These are phyloP conservation scores for Rattus rattus DNA, from an alignment of 2,113 vertebrate species.

Conservation along the genomic window DNA sequence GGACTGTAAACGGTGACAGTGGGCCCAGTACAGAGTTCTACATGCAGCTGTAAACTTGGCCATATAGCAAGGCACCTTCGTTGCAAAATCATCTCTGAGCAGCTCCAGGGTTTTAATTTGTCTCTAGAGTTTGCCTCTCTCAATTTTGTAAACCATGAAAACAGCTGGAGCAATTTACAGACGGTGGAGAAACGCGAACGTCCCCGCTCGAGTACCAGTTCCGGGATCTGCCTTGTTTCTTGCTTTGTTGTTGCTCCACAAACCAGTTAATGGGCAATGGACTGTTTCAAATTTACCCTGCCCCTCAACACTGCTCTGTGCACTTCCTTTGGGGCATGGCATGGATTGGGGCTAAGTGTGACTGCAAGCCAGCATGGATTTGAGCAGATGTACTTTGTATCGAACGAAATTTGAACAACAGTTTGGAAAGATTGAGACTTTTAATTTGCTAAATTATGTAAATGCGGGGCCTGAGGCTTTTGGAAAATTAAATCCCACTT, in stretches of 20 bases:
- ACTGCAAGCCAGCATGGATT: background rate
- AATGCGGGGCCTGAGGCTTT: background rate
- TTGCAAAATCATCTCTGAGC: conserved; percentile 48
- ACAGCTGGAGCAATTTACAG: conserved; percentile 85
- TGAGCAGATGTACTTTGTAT: background rate
- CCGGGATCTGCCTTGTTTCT: conserved; percentile 85
- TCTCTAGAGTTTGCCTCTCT: conserved; percentile 69
- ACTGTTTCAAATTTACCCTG: conserved; percentile 77
- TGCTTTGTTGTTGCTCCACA: conserved; percentile 84
- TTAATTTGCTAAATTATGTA: background rate
- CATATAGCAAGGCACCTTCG: fast-evolving
- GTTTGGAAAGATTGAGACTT: conserved; percentile 3
- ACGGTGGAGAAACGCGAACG: conserved; percentile 81
- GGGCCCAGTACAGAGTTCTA: background rate
- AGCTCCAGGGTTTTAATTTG: conserved; percentile 80
- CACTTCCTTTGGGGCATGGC: conserved; percentile 66
- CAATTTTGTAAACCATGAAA: conserved; percentile 81
- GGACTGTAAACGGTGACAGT: conserved; percentile 42
- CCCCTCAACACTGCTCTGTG: conserved; percentile 59
- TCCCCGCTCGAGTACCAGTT: conserved; percentile 82
- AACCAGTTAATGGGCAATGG: conserved; percentile 80
- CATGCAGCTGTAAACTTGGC: background rate
- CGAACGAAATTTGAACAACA: conserved; percentile 16
- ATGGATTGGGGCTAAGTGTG: conserved; percentile 63
- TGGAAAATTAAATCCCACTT: background rate